Evolutionary conservation across 2,888 invertebrate species (phyloP), one percentile per base, ranked within the genome.

Genomic region (Acronicta leporina): DNA sequence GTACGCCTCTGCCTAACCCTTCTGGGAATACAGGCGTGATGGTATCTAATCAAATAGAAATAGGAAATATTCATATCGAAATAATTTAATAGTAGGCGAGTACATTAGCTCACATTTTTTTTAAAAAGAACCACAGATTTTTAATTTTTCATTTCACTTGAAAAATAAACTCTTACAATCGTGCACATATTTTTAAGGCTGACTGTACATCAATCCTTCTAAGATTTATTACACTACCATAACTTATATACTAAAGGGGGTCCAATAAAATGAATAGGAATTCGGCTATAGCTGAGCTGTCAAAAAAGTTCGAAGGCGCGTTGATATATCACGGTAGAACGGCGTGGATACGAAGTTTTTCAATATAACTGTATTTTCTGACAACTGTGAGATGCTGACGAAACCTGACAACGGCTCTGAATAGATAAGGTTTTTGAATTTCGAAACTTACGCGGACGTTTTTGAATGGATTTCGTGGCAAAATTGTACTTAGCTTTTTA

Each of bases 241-340:
- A 60, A 60, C 50, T 54, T 56, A 60, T 45, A 48, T 45, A 40
- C 35, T 56, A 50, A 62, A 68, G 50, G 60, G 50, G 20, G 41
- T 62, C 62, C 57, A 75, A 75, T 75, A 73, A 66, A 64, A 75
- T 75, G 66, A 73, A 75, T 75, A 64, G 60, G 52, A 68, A 72
- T 75, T 73, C 59, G 14, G 41, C 69, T 64, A 73, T 75, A 62
- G 75, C 75, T 75, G 73, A 60, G 48, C 50, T 62, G 69, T 69
- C 75, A 73, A 64, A 73, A 75, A 75, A 75, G 58, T 75, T 75
- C 64, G 63, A 75, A 56, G 58, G 53, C 33, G 10, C 54, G 33
- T 52, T 72, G 73, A 75, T 75, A 75, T 73, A 75, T 75, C 60
- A 52, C 58, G 51, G 33, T 48, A 48, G 45, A 50, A 59, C 35